phyloP scores from a whole-genome alignment of 2,888 invertebrate genomes.

The Rhimphoctona megacephalus region DNA sequence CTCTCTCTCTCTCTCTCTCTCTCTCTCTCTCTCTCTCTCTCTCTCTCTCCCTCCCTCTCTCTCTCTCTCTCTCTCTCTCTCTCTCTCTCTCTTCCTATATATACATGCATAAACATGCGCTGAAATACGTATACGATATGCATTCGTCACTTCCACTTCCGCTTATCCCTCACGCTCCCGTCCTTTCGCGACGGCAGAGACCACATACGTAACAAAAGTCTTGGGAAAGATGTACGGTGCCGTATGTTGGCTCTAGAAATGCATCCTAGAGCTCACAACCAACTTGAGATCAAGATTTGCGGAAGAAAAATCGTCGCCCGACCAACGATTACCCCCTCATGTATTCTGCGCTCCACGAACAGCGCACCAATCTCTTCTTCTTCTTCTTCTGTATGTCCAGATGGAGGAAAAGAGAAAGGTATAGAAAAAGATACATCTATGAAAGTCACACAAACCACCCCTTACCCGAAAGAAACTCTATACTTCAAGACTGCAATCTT shows the following conservation, averaged over 20 bases:
- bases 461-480: slow-evolving; percentile 16
- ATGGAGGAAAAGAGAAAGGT: not conserved
- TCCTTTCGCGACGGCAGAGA: slow-evolving; percentile 3
- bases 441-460: slow-evolving; percentile 19
- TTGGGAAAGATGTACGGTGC: slow-evolving; percentile 58
- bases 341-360: slow-evolving; percentile 18
- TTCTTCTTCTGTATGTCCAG: not conserved
- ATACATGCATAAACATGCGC: slow-evolving; percentile 29
- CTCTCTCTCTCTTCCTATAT: not conserved
- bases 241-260: slow-evolving; percentile 55
- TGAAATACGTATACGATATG: slow-evolving; percentile 49
- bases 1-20: not conserved
- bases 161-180: too few species aligned
- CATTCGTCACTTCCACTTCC: slow-evolving; percentile 22
- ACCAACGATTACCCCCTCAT: slow-evolving; percentile 49
- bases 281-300: slow-evolving; percentile 65
- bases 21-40: not conserved
- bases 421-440: slow-evolving; percentile 20
- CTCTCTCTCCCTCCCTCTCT: not conserved
- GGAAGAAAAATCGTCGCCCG: slow-evolving; percentile 61
- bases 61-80: not conserved
- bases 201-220: slow-evolving; percentile 49
- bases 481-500: slow-evolving; percentile 35
- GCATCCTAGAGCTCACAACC: slow-evolving; percentile 57
- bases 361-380: slow-evolving; percentile 35